Evolutionary conservation across 2,888 invertebrate genomes (phyloP).

Genomic region (Homarus gammarus): DNA sequence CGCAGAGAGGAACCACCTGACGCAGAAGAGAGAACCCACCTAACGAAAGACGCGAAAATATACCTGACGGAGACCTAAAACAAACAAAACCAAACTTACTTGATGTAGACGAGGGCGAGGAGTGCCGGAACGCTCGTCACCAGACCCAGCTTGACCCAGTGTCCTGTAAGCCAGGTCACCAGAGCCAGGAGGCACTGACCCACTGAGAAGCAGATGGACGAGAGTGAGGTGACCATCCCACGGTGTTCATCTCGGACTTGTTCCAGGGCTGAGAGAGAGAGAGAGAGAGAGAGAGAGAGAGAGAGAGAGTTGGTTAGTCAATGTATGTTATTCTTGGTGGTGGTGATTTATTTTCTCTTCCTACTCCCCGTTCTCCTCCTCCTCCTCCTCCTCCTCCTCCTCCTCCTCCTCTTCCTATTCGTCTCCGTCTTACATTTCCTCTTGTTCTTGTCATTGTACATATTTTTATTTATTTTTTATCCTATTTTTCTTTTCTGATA

Average conservation of each 20-base stretch:
- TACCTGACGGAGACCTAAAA: no score
- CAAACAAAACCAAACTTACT: no score
- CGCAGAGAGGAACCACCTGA: no score
- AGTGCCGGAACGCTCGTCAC: conserved; percentile 46
- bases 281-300: not conserved
- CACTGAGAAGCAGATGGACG: conserved; percentile 58
- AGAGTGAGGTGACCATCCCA: conserved; percentile 33
- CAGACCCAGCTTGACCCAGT: conserved; percentile 59
- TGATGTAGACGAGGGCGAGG: conserved; percentile 41
- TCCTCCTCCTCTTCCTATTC: not conserved
- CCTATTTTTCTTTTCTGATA: no score
- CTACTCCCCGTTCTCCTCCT: no score
- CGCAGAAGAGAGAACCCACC: no score
- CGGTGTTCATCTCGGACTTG: conserved; percentile 41
- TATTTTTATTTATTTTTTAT: no score
- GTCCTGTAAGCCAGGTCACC: conserved; percentile 34
- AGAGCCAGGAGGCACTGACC: conserved; percentile 61
- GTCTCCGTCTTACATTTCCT: no score
- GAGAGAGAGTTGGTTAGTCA: not conserved
- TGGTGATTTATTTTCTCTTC: not conserved
- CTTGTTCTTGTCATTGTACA: not conserved
- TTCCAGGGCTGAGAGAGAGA: conserved; percentile 48
- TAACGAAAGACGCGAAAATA: no score
- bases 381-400: not conserved
- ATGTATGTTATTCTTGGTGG: no score